Conservation (phyloP, 2,888 invertebrate genomes). For the Idaea dimidiata region DNA sequence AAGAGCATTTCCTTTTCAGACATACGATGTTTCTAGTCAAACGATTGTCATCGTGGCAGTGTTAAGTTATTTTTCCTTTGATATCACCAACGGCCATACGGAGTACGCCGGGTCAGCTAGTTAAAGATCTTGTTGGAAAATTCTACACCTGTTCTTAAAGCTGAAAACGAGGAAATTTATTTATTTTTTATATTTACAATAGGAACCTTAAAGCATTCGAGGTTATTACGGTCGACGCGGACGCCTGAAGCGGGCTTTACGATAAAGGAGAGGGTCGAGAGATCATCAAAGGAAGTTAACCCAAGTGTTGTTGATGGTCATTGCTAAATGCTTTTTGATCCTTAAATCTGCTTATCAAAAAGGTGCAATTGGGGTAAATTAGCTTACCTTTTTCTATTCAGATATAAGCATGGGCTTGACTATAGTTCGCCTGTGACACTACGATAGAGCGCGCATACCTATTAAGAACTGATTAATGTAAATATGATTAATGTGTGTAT, state of each 20-base stretch:
- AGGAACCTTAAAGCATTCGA: constrained; percentile 33
- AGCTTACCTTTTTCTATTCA: background rate
- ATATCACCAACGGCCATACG: no score
- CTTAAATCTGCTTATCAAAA: constrained; percentile 12
- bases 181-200: constrained; percentile 23
- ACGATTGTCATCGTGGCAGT: no score
- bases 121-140: background rate
- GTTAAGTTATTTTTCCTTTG: no score
- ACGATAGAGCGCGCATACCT: no score
- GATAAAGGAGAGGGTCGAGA: constrained; percentile 45
- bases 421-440: no score
- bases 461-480: no score
- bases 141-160: background rate
- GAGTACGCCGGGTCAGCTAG: constrained; percentile 26
- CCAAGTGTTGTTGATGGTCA: constrained; percentile 59
- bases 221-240: constrained; percentile 39
- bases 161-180: background rate
- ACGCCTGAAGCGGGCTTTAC: constrained; percentile 42
- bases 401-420: no score
- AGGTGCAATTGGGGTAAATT: background rate
- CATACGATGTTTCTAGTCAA: no score
- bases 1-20: no score
- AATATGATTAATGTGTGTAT: no score
- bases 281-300: constrained; percentile 60
- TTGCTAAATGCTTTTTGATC: constrained; percentile 58